These are phyloP conservation scores for Atherinomorus stipes DNA, from an alignment of 2,113 vertebrate genomes.

Conservation along the genomic window DNA sequence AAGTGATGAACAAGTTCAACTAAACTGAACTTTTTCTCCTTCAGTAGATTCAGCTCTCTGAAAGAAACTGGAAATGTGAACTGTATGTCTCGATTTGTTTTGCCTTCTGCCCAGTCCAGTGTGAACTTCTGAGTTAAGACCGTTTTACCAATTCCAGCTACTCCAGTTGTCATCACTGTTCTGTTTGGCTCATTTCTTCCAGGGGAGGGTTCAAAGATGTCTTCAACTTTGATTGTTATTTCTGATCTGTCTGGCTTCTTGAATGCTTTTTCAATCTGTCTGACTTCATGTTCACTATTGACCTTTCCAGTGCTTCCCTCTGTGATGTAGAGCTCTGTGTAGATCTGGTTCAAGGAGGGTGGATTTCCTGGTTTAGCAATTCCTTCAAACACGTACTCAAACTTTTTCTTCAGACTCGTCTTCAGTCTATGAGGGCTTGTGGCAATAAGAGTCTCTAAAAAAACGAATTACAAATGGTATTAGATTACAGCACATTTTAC, in stretches of 20 bases:
- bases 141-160: slow-evolving; percentile 4
- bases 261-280: slow-evolving; percentile 45
- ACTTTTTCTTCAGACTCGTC: slow-evolving; percentile 33
- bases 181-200: neutral
- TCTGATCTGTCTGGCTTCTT: slow-evolving; percentile 4
- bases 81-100: slow-evolving; percentile 2
- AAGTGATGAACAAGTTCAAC: slow-evolving; percentile 41
- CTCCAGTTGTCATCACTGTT: slow-evolving; percentile 37
- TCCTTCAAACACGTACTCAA: slow-evolving; percentile 37
- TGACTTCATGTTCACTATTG: slow-evolving; percentile 55
- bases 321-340: slow-evolving; percentile 63
- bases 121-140: slow-evolving; percentile 41
- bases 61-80: slow-evolving; percentile 43
- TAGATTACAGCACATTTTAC: neutral
- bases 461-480: neutral
- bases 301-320: slow-evolving; percentile 1
- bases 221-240: neutral
- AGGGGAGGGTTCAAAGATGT: slow-evolving; percentile 25
- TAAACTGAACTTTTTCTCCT: neutral
- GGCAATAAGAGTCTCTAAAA: neutral
- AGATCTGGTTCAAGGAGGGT: slow-evolving; percentile 49
- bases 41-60: slow-evolving; percentile 38
- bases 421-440: neutral
- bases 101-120: slow-evolving; percentile 49
- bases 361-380: slow-evolving; percentile 18